Percentiles rank a stretch among this genome's conserved stretches.
phyloP scores from a whole-genome alignment of 2,888 invertebrate genomes.

The Nymphalis urticae region DNA sequence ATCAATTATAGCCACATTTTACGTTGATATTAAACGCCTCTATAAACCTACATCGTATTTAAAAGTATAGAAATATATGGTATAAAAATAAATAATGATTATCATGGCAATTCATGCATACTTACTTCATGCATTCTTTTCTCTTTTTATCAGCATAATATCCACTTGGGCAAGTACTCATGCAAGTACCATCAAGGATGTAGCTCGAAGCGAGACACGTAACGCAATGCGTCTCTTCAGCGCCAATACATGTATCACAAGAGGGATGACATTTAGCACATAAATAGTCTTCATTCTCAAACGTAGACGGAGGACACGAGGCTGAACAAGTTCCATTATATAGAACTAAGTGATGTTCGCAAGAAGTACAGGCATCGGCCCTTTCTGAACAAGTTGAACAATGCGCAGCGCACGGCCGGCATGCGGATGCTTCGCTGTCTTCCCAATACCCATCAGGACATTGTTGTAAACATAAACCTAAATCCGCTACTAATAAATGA shows the following conservation, averaged over 20 bases:
- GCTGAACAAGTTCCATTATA: conserved; percentile 91
- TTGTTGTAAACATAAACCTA: conserved; percentile 92
- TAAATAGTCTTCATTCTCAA: conserved; percentile 93
- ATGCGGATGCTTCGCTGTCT: conserved; percentile 87
- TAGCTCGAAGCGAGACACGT: conserved; percentile 88
- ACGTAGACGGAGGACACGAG: conserved; percentile 90
- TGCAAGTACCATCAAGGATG: conserved; percentile 87
- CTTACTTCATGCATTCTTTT: conserved; percentile 87
- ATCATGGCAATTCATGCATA: conserved; percentile 31
- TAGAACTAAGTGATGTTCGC: conserved; percentile 93
- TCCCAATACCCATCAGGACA: conserved; percentile 95
- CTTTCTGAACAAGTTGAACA: conserved; percentile 92
- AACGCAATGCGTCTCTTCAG: conserved; percentile 89
- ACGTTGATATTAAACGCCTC: no score
- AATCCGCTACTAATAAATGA: conserved; percentile 90
- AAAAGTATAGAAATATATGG: no score
- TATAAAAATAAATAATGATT: no score
- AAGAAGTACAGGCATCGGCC: conserved; percentile 91
- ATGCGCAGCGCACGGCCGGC: conserved; percentile 92
- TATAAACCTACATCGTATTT: no score
- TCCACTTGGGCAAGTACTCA: conserved; percentile 86
- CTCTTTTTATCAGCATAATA: conserved; percentile 89
- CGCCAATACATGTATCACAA: conserved; percentile 91
- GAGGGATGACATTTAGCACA: conserved; percentile 90
- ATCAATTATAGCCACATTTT: no score